phyloP scores from a whole-genome alignment of 2,888 invertebrate genomes.

The Drosophila ezoana region DNA sequence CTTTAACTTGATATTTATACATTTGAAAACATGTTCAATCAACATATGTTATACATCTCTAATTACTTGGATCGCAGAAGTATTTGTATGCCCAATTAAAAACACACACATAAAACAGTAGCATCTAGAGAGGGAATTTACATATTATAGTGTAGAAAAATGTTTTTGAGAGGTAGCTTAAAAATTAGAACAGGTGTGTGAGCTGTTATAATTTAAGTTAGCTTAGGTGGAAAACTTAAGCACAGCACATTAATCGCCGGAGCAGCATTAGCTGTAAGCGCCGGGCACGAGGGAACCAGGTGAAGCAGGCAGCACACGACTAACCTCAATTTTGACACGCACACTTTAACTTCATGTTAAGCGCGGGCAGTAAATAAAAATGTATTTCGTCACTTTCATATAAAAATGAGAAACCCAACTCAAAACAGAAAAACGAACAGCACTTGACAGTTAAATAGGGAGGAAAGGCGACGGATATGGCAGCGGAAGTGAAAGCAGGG shows the following conservation, averaged over 20 bases:
- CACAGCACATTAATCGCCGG: slow-evolving; percentile 46
- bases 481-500: slow-evolving; percentile 68
- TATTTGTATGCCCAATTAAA: no score
- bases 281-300: neutral
- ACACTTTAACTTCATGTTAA: slow-evolving; percentile 16
- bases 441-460: slow-evolving; percentile 52
- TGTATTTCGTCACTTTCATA: slow-evolving; percentile 55
- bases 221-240: slow-evolving; percentile 45
- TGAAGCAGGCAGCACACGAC: slow-evolving; percentile 19
- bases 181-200: neutral
- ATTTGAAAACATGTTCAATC: no score
- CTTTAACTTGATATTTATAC: neutral
- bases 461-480: slow-evolving; percentile 47
- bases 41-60: no score
- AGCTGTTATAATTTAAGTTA: slow-evolving; percentile 3
- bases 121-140: no score
- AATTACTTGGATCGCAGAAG: no score
- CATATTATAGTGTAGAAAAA: neutral
- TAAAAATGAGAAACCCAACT: slow-evolving; percentile 32
- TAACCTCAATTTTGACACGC: slow-evolving; percentile 58
- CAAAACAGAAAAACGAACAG: slow-evolving; percentile 34
- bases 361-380: slow-evolving; percentile 43
- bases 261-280: slow-evolving; percentile 5
- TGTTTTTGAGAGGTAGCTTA: neutral
- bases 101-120: no score